Conservation (phyloP, 2,888 invertebrate species). For the Sarcophaga variegata region DNA sequence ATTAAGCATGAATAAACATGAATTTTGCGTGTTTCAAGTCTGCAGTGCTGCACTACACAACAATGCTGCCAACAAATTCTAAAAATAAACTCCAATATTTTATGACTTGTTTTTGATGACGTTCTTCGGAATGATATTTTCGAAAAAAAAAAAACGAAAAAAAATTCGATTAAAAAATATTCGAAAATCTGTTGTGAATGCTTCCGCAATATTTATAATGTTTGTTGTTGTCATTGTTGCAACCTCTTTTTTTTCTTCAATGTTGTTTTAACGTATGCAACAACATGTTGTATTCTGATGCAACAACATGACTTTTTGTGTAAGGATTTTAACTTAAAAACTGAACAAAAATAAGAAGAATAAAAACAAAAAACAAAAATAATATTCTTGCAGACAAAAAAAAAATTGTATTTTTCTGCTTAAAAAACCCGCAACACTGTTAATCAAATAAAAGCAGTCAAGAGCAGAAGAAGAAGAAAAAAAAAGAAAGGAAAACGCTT, state of each 20-base stretch:
- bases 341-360: neutral
- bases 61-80: too few relatives aligned
- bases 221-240: constrained; percentile 16
- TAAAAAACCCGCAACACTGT: constrained; percentile 49
- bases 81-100: constrained; percentile 25
- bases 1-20: constrained; percentile 66
- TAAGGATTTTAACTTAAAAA: constrained; percentile 14
- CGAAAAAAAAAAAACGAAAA: neutral
- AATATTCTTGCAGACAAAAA: constrained; percentile 38
- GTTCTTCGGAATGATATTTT: neutral
- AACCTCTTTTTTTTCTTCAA: neutral
- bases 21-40: constrained; percentile 67
- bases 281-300: constrained; percentile 37
- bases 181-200: constrained; percentile 20
- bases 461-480: neutral
- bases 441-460: constrained; percentile 76
- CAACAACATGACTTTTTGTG: constrained; percentile 7
- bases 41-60: neutral
- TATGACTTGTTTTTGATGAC: constrained; percentile 44
- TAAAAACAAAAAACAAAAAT: neutral
- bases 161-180: neutral
- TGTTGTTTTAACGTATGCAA: neutral
- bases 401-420: constrained; percentile 6
- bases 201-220: constrained; percentile 54
- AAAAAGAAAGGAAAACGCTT: constrained; percentile 74